Evolutionary conservation across 2,113 vertebrate species (phyloP), one percentile per base, ranked within the genome.

Genomic region (Vulpes lagopus): DNA sequence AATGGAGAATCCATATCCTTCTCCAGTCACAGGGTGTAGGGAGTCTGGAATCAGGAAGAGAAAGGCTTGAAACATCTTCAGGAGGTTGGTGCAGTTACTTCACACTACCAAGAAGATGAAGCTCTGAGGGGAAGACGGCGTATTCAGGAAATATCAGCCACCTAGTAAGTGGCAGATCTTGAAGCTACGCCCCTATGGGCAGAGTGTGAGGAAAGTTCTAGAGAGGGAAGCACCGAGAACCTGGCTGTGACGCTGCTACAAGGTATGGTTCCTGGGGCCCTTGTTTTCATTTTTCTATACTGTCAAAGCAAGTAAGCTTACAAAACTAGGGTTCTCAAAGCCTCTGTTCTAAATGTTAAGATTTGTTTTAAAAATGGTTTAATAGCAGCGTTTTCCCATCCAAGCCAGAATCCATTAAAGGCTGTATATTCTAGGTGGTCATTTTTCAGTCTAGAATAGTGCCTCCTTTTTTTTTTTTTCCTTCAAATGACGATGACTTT

Each of bases 321-420:
- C 71, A 89, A 89, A 89, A 89, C 32, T n/a, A 25, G 25, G 8
- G n/a, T 2, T 88, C 90, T 79, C 49, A 57, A 51, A 71, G 23
- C 62, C 60, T 35, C 16, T 64, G 71, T 8, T 55, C 11, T 89
- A 49, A 71, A 55, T 49, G 78, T 55, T 62, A 17, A 38, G 32
- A 43, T 82, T 32, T 90, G 53, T 43, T 89, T 93, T 55, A 27
- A 32, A 69, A 78, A 69, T 19, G 30, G 51, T 62, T 91, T 83
- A 59, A 73, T 19, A 9, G 80, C 60, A 76, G 30, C 22, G 12
- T 81, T 49, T 22, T 0, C n/a, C n/a, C 0, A 14, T 80, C 73
- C 62, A 32, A 20, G 43, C 49, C 16, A 64, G 30, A 35, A 73
- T 80, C 60, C 43, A 9, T 17, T 67, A 55, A 82, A 84, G 57